Conservation (phyloP, 2,113 vertebrate species). For the Thomomys bottae region DNA sequence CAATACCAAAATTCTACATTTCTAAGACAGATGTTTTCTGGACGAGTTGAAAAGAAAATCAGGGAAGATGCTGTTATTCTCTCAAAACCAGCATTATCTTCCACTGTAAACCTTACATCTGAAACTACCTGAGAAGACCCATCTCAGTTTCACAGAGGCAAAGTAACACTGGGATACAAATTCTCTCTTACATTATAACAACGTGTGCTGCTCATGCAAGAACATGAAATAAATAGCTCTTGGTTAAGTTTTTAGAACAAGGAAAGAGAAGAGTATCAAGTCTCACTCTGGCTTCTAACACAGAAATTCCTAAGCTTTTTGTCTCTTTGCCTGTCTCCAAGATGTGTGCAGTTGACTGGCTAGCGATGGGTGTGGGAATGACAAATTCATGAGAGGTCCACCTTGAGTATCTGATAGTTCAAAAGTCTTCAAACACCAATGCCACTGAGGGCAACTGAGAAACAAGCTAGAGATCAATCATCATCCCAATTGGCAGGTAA, state of each 20-base stretch:
- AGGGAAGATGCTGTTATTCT: not conserved
- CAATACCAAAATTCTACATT: not conserved
- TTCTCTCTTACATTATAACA: conserved; percentile 48
- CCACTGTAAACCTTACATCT: not conserved
- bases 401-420: not conserved
- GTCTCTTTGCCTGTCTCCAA: not conserved
- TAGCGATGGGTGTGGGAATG: not conserved
- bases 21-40: not conserved
- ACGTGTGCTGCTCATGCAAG: not conserved
- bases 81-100: not conserved
- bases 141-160: not conserved
- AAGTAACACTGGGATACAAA: not conserved
- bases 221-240: not conserved
- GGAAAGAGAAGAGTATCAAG: not conserved
- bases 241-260: not conserved
- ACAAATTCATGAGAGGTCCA: not conserved
- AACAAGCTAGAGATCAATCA: not conserved
- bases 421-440: not conserved
- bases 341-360: not conserved
- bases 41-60: not conserved
- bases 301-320: not conserved
- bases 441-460: not conserved
- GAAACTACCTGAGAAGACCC: not conserved
- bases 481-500: not conserved
- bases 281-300: not conserved